Conservation (phyloP, 1,140 invertebrate species). For the Aphaenogaster ashmeadi region DNA sequence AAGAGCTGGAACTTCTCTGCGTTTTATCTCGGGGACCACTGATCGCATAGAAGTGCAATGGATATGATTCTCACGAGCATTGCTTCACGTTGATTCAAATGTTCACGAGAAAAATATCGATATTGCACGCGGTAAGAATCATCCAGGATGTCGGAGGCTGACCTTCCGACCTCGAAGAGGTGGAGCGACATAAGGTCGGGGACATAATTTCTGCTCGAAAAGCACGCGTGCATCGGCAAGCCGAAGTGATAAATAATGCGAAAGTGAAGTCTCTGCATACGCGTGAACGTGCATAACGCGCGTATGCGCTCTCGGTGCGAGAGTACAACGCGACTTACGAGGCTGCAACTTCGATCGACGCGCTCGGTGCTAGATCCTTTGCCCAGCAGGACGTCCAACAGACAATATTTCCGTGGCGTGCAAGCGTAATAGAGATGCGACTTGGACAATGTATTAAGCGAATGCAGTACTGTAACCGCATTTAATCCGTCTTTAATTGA, state of each 20-base stretch:
- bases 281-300: conserved; percentile 20
- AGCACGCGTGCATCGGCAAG: conserved; percentile 43
- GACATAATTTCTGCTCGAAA: conserved; percentile 61
- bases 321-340: conserved; percentile 40
- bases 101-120: conserved; percentile 69
- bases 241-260: conserved; percentile 69
- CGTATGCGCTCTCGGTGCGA: not conserved
- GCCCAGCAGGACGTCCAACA: conserved; percentile 57
- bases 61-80: conserved; percentile 31
- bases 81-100: conserved; percentile 63
- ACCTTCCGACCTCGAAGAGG: conserved; percentile 67
- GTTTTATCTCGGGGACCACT: not conserved
- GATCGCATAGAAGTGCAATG: not conserved
- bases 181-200: conserved; percentile 5
- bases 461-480: not conserved
- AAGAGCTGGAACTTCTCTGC: not conserved
- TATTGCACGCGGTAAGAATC: conserved; percentile 4
- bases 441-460: conserved; percentile 36
- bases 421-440: conserved; percentile 38
- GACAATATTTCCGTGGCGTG: conserved; percentile 11
- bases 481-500: conserved; percentile 57
- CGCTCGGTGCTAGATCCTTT: conserved; percentile 39
- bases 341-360: conserved; percentile 20
- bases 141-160: conserved; percentile 58
- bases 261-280: conserved; percentile 61